Percentiles rank a stretch among this genome's conserved stretches.
These are phyloP conservation scores for Acanthosoma haemorrhoidale DNA, from an alignment of 2,888 invertebrate genomes.

Conservation along the genomic window DNA sequence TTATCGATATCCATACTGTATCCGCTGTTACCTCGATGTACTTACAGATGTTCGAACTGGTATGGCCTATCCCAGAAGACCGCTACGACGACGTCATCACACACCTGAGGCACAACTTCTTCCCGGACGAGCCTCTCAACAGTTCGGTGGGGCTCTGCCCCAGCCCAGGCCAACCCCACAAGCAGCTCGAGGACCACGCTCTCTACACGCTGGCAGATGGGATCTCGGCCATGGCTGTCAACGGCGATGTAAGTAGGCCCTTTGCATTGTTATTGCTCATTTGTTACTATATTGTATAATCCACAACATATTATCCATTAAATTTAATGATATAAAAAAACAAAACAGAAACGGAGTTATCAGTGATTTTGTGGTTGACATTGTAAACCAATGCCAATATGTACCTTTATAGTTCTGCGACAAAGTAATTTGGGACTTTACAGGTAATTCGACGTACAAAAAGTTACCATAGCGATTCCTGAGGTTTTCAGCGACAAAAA, in stretches of 20 bases:
- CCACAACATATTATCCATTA: neutral
- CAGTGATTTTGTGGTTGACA: too few species aligned
- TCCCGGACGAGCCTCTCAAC: constrained; percentile 79
- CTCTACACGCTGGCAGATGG: constrained; percentile 66
- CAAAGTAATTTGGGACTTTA: too few species aligned
- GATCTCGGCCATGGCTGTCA: constrained; percentile 63
- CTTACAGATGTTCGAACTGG: constrained; percentile 39
- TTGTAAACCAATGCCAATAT: too few species aligned
- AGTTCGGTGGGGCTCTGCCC: constrained; percentile 65
- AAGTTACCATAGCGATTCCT: too few species aligned
- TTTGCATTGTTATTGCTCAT: neutral
- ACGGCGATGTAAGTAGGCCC: constrained; percentile 53
- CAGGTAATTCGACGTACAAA: too few species aligned
- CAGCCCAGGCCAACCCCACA: constrained; percentile 60
- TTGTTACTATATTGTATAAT: too few species aligned
- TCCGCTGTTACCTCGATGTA: too few species aligned
- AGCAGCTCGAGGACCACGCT: constrained; percentile 67
- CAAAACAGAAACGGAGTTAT: neutral
- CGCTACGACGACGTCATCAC: constrained; percentile 60
- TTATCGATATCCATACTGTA: too few species aligned
- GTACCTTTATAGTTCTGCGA: too few species aligned
- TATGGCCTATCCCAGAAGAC: constrained; percentile 49
- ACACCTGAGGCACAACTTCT: constrained; percentile 68
- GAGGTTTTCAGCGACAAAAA: too few species aligned
- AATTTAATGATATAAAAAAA: neutral